Evolutionary conservation across 2,797 vertebrate genomes (phyloP).

Genomic region (Melanotaenia pygmaea): DNA sequence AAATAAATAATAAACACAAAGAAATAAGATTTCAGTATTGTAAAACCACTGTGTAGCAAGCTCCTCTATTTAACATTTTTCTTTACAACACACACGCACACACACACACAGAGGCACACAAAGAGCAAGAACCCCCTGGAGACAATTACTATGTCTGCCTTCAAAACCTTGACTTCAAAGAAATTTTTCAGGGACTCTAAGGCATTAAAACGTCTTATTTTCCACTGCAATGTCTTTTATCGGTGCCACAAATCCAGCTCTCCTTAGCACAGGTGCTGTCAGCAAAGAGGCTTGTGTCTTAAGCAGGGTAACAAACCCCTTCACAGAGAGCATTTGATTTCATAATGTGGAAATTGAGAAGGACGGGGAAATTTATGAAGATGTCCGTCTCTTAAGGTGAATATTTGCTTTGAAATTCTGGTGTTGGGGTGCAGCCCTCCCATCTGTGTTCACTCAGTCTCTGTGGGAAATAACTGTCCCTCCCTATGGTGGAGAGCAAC

Average conservation of each 20-base stretch:
- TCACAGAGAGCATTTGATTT: slow-evolving; percentile 67
- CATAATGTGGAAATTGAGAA: slow-evolving; percentile 74
- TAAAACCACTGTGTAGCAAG: slow-evolving; percentile 36
- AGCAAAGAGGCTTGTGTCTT: slow-evolving; percentile 57
- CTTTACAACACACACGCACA: slow-evolving; percentile 27
- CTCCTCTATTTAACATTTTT: slow-evolving; percentile 30
- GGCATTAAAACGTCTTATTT: slow-evolving; percentile 77
- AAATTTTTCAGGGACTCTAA: slow-evolving; percentile 64
- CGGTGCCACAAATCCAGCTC: slow-evolving; percentile 64
- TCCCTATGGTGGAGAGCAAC: slow-evolving; percentile 47
- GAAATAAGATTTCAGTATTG: slow-evolving; percentile 16
- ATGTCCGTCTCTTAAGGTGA: slow-evolving; percentile 73
- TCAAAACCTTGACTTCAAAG: slow-evolving; percentile 71
- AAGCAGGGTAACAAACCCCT: slow-evolving; percentile 61
- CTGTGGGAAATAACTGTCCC: slow-evolving; percentile 69
- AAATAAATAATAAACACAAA: slow-evolving; percentile 3
- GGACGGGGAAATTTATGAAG: slow-evolving; percentile 74
- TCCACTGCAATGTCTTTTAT: slow-evolving; percentile 66
- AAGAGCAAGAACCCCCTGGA: slow-evolving; percentile 57
- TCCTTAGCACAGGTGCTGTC: slow-evolving; percentile 60
- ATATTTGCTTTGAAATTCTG: slow-evolving; percentile 80
- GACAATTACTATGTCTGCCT: slow-evolving; percentile 76
- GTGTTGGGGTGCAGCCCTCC: slow-evolving; percentile 64
- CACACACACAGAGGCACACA: slow-evolving; percentile 9
- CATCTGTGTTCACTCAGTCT: slow-evolving; percentile 82